A percentile compares a stretch with the other conserved stretches of the same genome.
These are phyloP conservation scores for Gymnodraco acuticeps DNA, from an alignment of 2,797 vertebrate genomes.

Conservation along the genomic window DNA sequence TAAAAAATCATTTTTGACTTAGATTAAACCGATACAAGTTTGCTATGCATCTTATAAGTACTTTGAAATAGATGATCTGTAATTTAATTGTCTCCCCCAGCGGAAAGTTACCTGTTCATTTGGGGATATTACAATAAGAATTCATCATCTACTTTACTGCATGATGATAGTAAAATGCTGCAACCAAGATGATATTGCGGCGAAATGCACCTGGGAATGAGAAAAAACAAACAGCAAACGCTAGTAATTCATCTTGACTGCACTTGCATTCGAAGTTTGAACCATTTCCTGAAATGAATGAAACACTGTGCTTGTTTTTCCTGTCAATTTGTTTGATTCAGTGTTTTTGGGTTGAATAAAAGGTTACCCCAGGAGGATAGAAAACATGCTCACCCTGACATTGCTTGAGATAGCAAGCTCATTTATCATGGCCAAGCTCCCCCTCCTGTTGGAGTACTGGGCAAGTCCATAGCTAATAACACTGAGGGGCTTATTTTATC, in stretches of 20 bases:
- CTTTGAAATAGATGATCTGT: background rate
- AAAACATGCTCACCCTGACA: conserved; percentile 54
- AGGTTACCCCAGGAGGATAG: conserved; percentile 51
- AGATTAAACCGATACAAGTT: conserved; percentile 13
- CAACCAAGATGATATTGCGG: conserved; percentile 20
- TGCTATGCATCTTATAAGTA: background rate
- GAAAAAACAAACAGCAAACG: conserved; percentile 5
- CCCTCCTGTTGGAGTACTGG: conserved; percentile 37
- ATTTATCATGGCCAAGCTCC: conserved; percentile 61
- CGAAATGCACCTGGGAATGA: conserved; percentile 36
- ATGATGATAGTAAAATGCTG: conserved; percentile 10
- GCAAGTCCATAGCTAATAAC: conserved; percentile 48
- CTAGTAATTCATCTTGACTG: conserved; percentile 40
- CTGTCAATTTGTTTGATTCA: conserved; percentile 72
- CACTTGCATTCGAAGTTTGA: conserved; percentile 41
- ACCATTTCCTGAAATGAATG: conserved; percentile 53
- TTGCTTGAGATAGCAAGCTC: conserved; percentile 54
- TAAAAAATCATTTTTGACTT: too few species aligned
- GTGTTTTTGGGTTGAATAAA: conserved; percentile 66
- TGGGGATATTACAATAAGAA: conserved; percentile 17
- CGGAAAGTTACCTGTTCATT: conserved; percentile 8
- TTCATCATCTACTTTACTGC: conserved; percentile 16
- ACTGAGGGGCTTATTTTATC: conserved; percentile 48
- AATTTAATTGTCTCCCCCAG: background rate
- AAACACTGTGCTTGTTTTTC: conserved; percentile 66